These are phyloP conservation scores for Sphaerophoria rueppellii DNA, from an alignment of 2,888 invertebrate genomes.

Conservation along the genomic window DNA sequence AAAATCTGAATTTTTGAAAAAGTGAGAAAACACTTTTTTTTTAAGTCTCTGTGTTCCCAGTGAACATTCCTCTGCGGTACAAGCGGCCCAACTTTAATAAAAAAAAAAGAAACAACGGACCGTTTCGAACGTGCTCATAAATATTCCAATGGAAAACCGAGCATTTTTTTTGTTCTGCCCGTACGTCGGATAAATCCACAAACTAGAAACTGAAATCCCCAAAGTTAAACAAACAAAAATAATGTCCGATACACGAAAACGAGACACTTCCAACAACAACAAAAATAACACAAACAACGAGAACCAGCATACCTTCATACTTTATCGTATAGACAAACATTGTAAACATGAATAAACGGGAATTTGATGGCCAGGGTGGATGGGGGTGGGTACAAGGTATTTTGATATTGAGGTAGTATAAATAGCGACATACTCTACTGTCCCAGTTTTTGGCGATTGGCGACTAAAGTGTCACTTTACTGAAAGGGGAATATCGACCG, in stretches of 20 bases:
- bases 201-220: constrained; percentile 58
- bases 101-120: constrained; percentile 2
- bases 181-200: constrained; percentile 46
- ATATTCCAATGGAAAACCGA: constrained; percentile 31
- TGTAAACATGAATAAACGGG: constrained; percentile 54
- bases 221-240: constrained; percentile 70
- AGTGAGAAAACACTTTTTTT: constrained; percentile 51
- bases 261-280: constrained; percentile 37
- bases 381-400: background rate
- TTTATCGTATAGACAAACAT: background rate
- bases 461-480: constrained; percentile 46
- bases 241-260: constrained; percentile 8
- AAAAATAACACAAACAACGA: background rate
- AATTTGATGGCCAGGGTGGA: no score
- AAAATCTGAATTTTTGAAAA: constrained; percentile 34
- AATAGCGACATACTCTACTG: constrained; percentile 41
- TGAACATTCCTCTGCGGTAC: no score
- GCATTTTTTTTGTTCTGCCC: constrained; percentile 20
- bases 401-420: constrained; percentile 28
- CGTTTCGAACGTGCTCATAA: background rate
- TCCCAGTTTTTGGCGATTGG: constrained; percentile 7
- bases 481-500: background rate
- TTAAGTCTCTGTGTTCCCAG: constrained; percentile 23
- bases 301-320: no score
- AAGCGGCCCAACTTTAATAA: background rate